phyloP scores from a whole-genome alignment of 2,113 vertebrate species.

The Cercopithecus mona region DNA sequence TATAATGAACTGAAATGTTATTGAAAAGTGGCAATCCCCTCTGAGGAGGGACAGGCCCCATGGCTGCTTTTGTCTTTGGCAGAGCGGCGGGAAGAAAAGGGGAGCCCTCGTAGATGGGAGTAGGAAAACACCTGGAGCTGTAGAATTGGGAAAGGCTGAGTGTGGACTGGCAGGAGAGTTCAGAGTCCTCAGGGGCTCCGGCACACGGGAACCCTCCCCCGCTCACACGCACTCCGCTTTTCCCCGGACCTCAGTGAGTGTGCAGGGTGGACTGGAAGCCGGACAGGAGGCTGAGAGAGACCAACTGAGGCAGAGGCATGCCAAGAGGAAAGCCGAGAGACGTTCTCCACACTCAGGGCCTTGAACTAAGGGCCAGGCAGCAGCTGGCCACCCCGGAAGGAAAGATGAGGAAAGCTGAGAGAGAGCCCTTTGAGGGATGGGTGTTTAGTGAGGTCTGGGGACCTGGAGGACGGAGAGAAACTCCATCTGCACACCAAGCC shows the following conservation, averaged over 20 bases:
- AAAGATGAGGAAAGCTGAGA: neutral
- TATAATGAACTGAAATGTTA: neutral
- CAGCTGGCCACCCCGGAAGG: too few relatives aligned
- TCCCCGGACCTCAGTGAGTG: neutral
- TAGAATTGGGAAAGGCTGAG: neutral
- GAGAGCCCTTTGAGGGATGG: neutral
- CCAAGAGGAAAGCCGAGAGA: accelerated
- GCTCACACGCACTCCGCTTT: accelerated
- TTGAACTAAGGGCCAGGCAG: accelerated
- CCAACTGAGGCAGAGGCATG: neutral
- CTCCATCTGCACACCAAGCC: neutral
- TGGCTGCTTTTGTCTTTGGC: accelerated
- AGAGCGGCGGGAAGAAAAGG: neutral
- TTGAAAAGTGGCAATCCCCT: too few relatives aligned
- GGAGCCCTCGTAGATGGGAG: neutral
- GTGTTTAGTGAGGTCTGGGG: neutral
- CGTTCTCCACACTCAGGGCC: neutral
- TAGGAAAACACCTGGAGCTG: neutral
- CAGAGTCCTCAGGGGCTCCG: neutral
- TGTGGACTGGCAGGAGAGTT: neutral
- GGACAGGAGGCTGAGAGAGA: neutral
- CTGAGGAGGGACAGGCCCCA: neutral
- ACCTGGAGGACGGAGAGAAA: accelerated
- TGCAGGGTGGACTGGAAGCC: neutral
- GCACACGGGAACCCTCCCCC: neutral